Base-by-base conservation (phyloP, 2,113 vertebrate species). In the Grammomys surdaster region DNA sequence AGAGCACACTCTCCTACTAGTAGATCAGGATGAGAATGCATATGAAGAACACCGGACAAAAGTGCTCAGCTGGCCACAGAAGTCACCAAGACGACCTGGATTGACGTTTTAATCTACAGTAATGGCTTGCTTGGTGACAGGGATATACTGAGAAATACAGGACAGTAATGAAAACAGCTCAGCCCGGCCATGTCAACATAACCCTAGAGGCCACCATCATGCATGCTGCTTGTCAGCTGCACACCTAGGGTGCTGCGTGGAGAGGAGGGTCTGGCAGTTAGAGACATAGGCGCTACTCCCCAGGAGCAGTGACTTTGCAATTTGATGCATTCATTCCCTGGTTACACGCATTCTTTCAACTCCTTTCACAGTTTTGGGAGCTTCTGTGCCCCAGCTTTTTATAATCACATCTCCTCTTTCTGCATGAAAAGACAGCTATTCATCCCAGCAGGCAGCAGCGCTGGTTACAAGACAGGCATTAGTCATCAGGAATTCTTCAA, bases 401-500 rank as follows among this genome's bases (percentile, higher is more conserved):
- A 69, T 77, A 94, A 82, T 63, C 77, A 51, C 31, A 17, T 82
- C 93, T 94, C 77, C 95, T 65, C 93, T 87, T 67, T 70, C 72
- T 43, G 46, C 90, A 77, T 20, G 81, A 96, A 91, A 78, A 96
- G 95, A 90, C 46, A 88, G 92, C 95, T 88, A 86, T 96, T 96
- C 95, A 92, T 77, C 90, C 84, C 95, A 78, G 96, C 93, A 90
- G 96, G 96, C 96, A 85, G 93, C 65, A 48, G 85, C 0, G 36
- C 40, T 56, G 43, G 63, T 69, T 88, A n/a, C 36, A 88, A 80
- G 78, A 90, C 92, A 85, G 84, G 88, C 89, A 96, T 97, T 96
- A 98, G 93, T 97, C 97, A 97, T 97, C 95, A 40, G 51, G 70
- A 93, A 96, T 91, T 89, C 91, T 95, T 97, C 97, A 97, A 95